phyloP scores from a whole-genome alignment of 2,113 vertebrate species.

The Perognathus longimembris region DNA sequence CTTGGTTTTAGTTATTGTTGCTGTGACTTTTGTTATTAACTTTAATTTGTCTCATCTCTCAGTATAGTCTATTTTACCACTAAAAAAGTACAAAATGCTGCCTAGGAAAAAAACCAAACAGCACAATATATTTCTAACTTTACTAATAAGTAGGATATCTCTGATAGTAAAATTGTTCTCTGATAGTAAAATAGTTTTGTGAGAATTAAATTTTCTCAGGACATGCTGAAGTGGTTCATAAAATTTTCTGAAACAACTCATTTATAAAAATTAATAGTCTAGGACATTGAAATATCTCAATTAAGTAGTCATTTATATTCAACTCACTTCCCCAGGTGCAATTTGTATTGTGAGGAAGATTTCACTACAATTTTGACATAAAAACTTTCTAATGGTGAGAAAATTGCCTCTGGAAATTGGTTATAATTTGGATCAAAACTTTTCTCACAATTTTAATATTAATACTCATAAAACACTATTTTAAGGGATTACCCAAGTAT shows the following conservation, averaged over 20 bases:
- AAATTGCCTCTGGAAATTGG: neutral
- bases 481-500: neutral
- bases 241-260: neutral
- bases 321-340: neutral
- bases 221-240: neutral
- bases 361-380: neutral
- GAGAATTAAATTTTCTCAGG: neutral
- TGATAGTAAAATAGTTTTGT: neutral
- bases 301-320: neutral
- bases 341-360: neutral
- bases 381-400: neutral
- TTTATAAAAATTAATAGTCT: neutral
- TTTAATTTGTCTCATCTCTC: neutral
- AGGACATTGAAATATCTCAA: neutral
- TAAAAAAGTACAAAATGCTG: neutral
- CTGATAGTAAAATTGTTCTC: too few species aligned
- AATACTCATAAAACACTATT: neutral
- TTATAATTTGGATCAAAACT: neutral
- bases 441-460: neutral
- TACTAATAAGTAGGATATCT: neutral
- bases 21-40: neutral
- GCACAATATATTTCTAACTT: constrained; percentile 19
- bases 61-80: neutral
- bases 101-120: neutral
- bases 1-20: neutral